Conservation (phyloP, 2,113 vertebrate species). For the Alexandromys fortis region DNA sequence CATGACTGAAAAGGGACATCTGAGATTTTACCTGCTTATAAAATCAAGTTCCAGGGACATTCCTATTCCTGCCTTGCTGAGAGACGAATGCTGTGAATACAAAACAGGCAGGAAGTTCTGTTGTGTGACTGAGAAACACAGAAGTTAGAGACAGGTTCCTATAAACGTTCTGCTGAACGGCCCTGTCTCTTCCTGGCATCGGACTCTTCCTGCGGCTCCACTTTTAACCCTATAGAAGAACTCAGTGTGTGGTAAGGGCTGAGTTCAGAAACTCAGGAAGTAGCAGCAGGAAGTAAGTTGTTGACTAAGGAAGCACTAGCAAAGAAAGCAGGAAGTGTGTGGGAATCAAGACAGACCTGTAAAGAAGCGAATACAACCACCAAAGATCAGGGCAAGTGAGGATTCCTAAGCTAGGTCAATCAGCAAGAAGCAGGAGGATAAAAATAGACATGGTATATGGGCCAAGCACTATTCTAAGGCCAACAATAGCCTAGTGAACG, state of each 20-base stretch:
- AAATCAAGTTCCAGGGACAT: slow-evolving; percentile 42
- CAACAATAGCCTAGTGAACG: slow-evolving; percentile 56
- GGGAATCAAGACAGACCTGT: neutral
- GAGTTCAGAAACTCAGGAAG: neutral
- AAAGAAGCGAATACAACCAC: neutral
- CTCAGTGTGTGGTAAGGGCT: neutral
- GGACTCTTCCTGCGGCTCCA: neutral
- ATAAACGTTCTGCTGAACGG: neutral
- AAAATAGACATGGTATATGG: slow-evolving; percentile 73
- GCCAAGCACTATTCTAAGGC: slow-evolving; percentile 68
- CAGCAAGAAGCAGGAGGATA: slow-evolving; percentile 48
- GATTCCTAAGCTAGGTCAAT: slow-evolving; percentile 71
- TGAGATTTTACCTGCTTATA: neutral
- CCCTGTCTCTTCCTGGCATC: neutral
- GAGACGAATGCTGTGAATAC: neutral
- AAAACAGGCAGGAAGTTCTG: neutral
- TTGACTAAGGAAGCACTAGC: neutral
- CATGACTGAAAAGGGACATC: neutral
- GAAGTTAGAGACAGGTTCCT: neutral
- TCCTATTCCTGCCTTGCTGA: neutral
- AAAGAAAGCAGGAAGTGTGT: slow-evolving; percentile 20
- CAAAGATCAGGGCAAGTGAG: slow-evolving; percentile 56
- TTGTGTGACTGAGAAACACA: neutral
- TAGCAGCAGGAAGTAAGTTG: neutral
- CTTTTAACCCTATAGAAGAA: neutral